Evolutionary conservation across 2,797 vertebrate species (phyloP), one percentile per base, ranked within the genome.

Genomic region (Rhinella marina): DNA sequence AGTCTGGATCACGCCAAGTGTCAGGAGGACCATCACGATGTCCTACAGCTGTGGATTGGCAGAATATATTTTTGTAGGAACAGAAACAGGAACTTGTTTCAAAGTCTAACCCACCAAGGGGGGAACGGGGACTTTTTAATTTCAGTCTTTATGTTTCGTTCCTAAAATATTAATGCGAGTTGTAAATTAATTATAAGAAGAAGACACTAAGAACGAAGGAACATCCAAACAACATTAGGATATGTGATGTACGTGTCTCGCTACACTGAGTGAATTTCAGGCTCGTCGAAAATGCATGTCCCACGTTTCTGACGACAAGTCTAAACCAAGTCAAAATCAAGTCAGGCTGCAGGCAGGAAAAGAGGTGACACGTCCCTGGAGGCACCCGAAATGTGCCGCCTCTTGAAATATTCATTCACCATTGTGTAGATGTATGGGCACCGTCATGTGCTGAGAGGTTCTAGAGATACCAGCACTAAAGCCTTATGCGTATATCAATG

Each of bases 281-380:
- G 48, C 75, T 54, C 73, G 52, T 76, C 48, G 54, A 77, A 77
- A 77, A 77, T 77, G 21, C 50, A 54, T 77, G 50, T 54, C 75
- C 23, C 50, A 14, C 25, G 50, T n/a, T n/a, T 77, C 54, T 54
- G 23, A 54, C 50, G 75, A 77, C 50, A 50, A 25, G 75, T 25
- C 48, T 16, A 76, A 52, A 52, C 21, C 73, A 52, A 76, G 73
- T 50, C 48, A n/a, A 77, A 52, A 52, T 11, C 73, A 52, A 76
- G 73, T 50, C 48, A n/a, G 54, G 75, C 75, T 77, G 48, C 73
- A 25, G 48, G 50, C 48, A 16, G 23, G 50, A 54, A 16, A 77
- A 77, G 8, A 77, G 75, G 32, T 6, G 25, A 54, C 75, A 16
- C 2, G n/a, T 54, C 73, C 48, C 41, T 6, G 7, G 73, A n/a